These are phyloP conservation scores for Gymnobelideus leadbeateri DNA, from an alignment of 2,113 vertebrate genomes.

Conservation along the genomic window DNA sequence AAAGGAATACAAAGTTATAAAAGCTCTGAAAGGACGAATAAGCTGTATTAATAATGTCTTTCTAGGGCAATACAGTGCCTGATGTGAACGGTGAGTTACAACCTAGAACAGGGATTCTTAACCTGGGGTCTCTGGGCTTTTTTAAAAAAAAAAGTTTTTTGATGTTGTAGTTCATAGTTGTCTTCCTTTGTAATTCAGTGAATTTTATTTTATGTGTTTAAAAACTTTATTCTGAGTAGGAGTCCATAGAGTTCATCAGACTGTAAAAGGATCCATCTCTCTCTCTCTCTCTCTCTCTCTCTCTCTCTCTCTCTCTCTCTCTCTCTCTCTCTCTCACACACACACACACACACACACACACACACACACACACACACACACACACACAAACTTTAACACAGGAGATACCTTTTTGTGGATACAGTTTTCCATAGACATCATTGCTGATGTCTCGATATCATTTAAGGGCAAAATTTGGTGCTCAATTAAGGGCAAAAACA, in stretches of 20 bases:
- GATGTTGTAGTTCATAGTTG: not conserved
- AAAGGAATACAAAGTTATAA: not conserved
- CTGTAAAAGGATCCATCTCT: not conserved
- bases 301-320: too few species aligned
- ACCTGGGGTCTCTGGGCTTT: not conserved
- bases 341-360: too few species aligned
- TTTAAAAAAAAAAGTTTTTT: not conserved
- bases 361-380: not conserved
- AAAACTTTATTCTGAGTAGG: not conserved
- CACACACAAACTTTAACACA: not conserved
- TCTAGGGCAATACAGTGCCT: not conserved
- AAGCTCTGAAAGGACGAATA: not conserved
- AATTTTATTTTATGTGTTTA: not conserved
- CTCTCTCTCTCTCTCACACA: too few species aligned
- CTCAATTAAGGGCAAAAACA: not conserved
- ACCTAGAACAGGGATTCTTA: not conserved
- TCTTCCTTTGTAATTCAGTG: not conserved
- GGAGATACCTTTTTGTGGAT: not conserved
- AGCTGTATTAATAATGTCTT: not conserved
- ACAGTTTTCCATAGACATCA: not conserved
- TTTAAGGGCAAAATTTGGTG: not conserved
- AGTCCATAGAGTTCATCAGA: not conserved
- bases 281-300: too few species aligned
- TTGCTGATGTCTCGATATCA: not conserved
- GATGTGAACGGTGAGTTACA: not conserved